Percentiles rank a stretch among this genome's conserved stretches.
Evolutionary conservation across 2,113 vertebrate genomes (phyloP).

Genomic region (Labrus mixtus): DNA sequence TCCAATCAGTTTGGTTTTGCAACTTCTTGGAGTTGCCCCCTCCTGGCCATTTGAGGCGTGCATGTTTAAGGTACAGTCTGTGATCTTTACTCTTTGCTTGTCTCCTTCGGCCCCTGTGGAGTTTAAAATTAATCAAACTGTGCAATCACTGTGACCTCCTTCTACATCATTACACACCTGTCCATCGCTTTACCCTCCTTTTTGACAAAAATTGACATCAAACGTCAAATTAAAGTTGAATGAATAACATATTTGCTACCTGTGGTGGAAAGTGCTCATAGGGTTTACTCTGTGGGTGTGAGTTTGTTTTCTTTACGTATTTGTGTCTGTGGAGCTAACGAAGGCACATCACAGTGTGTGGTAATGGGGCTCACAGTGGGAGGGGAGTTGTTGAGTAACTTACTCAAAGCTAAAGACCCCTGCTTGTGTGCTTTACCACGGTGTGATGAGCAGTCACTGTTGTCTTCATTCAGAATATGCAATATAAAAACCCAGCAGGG

Average conservation of each 20-base stretch:
- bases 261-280: conserved; percentile 22
- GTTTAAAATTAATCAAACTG: conserved; percentile 5
- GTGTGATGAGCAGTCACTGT: conserved; percentile 38
- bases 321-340: conserved; percentile 5
- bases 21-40: too few relatives aligned
- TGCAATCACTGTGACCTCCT: not conserved
- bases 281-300: conserved; percentile 17
- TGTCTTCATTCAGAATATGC: conserved; percentile 53
- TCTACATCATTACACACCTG: conserved; percentile 5
- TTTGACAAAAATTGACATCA: conserved; percentile 32
- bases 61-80: not conserved
- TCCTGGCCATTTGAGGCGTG: too few relatives aligned
- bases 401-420: conserved; percentile 35
- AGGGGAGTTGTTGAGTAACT: conserved; percentile 55
- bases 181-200: conserved; percentile 35
- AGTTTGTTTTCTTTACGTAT: conserved; percentile 13
- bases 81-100: not conserved
- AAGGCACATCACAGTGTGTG: conserved; percentile 54
- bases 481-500: conserved; percentile 62
- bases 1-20: too few relatives aligned
- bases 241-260: conserved; percentile 57
- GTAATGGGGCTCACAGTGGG: conserved; percentile 58
- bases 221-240: conserved; percentile 37
- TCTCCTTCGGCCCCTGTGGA: conserved; percentile 16
- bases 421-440: conserved; percentile 39